A percentile compares a stretch with the other conserved stretches of the same genome.
Evolutionary conservation across 2,888 invertebrate genomes (phyloP).

Genomic region (Catocala sponsa): DNA sequence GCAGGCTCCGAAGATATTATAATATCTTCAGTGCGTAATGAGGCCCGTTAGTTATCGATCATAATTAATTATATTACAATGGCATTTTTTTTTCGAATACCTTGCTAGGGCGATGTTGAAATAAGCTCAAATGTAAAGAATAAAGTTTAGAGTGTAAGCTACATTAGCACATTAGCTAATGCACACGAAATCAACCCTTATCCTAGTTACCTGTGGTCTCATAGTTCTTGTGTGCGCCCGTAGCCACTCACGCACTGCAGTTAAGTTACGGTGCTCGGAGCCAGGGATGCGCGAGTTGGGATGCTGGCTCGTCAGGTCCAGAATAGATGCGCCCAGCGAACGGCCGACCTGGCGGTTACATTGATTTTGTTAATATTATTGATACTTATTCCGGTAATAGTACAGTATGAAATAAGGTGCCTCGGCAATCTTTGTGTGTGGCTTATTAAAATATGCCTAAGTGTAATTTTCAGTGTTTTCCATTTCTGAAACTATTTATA

Average conservation of each 20-base stretch:
- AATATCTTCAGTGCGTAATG: no score
- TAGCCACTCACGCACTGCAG: constrained; percentile 90
- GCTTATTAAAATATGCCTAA: no score
- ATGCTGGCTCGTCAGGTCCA: constrained; percentile 94
- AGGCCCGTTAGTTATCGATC: no score
- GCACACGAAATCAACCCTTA: constrained; percentile 12
- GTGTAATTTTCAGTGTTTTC: no score
- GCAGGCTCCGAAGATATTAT: no score
- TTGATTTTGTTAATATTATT: neutral
- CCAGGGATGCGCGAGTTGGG: constrained; percentile 94
- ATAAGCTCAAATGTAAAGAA: neutral
- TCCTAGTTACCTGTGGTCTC: constrained; percentile 73
- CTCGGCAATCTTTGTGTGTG: no score
- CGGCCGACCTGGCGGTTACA: constrained; percentile 90
- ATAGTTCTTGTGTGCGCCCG: constrained; percentile 78
- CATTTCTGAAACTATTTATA: no score
- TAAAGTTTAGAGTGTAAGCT: constrained; percentile 1
- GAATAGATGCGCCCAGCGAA: constrained; percentile 93
- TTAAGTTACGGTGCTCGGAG: constrained; percentile 92
- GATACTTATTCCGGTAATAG: no score
- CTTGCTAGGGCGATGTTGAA: no score
- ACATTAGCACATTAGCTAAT: constrained; percentile 5
- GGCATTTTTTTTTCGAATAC: no score
- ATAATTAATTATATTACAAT: no score
- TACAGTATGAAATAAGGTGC: no score